Evolutionary conservation across 2,797 vertebrate genomes (phyloP).

Genomic region (Odontamblyopus rebecca): DNA sequence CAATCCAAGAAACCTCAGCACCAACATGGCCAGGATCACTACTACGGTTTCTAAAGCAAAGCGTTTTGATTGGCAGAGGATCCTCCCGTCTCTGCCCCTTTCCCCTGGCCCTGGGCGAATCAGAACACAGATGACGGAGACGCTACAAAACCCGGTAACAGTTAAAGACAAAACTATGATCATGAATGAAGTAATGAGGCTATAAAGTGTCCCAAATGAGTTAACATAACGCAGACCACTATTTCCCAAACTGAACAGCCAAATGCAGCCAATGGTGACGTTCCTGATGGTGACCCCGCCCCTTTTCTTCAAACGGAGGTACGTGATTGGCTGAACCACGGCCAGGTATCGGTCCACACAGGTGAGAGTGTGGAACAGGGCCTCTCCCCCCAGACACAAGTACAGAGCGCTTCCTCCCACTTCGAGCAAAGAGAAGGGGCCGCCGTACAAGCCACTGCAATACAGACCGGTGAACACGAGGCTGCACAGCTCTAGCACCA

Average conservation of each 20-base stretch:
- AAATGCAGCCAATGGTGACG: not conserved
- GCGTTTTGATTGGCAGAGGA: conserved; percentile 6
- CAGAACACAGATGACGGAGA: conserved; percentile 23
- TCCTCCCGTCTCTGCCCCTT: not conserved
- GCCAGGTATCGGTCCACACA: not conserved
- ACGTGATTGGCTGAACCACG: not conserved
- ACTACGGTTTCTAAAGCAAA: conserved; percentile 22
- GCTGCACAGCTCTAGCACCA: not conserved
- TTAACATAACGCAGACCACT: no score
- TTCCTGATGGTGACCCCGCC: not conserved
- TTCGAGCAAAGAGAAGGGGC: rapidly evolving
- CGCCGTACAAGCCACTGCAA: rapidly evolving
- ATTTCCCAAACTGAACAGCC: not conserved
- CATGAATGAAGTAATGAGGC: rapidly evolving
- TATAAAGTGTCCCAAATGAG: no score
- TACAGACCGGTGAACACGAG: rapidly evolving
- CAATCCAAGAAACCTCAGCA: not conserved
- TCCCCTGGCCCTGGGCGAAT: conserved; percentile 18
- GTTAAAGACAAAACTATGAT: not conserved
- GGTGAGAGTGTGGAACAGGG: not conserved
- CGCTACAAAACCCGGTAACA: conserved; percentile 10
- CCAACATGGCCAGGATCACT: conserved; percentile 1
- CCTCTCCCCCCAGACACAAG: conserved; percentile 2
- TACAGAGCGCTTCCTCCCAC: not conserved
- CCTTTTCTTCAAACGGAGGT: not conserved